Conservation (phyloP, 2,888 invertebrate genomes). For the Diaprepes abbreviatus region DNA sequence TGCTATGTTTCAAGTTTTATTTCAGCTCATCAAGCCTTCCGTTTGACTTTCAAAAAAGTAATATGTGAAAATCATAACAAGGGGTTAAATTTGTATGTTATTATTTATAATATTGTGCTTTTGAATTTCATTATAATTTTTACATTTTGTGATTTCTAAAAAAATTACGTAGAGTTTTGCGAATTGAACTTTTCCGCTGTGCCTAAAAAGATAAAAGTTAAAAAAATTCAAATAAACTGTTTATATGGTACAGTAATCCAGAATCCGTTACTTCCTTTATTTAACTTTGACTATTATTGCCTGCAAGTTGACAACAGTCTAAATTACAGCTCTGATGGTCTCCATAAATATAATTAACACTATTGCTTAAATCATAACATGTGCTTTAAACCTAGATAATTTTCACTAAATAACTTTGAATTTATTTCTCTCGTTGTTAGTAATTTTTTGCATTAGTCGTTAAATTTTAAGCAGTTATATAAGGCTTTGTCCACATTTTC, state of each 20-base stretch:
- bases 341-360: background rate
- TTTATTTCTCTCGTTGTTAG: background rate
- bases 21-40: no score
- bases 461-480: no score
- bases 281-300: background rate
- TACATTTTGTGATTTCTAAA: no score
- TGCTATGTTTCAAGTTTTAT: no score
- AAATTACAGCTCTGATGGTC: background rate
- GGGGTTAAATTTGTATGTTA: background rate
- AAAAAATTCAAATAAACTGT: background rate
- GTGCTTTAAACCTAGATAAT: background rate
- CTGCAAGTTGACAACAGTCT: background rate
- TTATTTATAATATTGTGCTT: background rate
- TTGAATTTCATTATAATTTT: no score
- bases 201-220: background rate
- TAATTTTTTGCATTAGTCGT: background rate
- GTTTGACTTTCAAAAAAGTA: no score
- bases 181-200: background rate
- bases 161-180: no score
- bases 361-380: background rate
- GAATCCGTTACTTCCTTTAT: background rate
- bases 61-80: no score
- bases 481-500: background rate
- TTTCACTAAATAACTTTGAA: background rate
- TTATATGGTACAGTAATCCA: background rate